Evolutionary conservation across 2,797 vertebrate genomes (phyloP), one percentile per base, ranked within the genome.

Genomic region (Hippopotamyrus pictus): DNA sequence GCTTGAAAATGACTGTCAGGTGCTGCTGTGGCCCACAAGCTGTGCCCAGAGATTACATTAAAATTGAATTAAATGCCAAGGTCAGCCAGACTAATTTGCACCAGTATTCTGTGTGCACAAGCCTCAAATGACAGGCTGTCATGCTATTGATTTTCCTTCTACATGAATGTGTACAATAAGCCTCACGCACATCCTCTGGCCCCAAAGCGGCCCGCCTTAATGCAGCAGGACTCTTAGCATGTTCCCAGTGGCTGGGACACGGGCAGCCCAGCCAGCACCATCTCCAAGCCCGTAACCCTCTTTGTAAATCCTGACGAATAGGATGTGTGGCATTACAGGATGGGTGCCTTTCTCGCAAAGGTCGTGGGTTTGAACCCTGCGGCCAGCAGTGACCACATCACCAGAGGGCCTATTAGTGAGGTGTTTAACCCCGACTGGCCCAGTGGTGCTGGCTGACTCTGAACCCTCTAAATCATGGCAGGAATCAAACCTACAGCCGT

Each of bases 31-130:
- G 69, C 33, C 33, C 33, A 0, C 69, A 73, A 73, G 69, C 69
- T 73, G 69, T 73, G 69, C 69, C 69, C 69, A 73, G 69, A 73
- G 69, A 73, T 73, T 73, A 73, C 69, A 73, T 73, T 73, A 73
- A 37, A 73, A 73, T 73, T 73, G 69, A 73, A 73, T 73, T 73
- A 73, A 73, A 73, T 37, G 69, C 29, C 69, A 73, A 73, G 69
- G 69, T 73, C 69, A 73, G 29, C 33, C 69, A 73, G 69, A 73
- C 29, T 73, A 73, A 73, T 73, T 73, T 73, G 69, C 69, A 73
- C 12, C 69, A 73, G 69, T 73, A 73, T 73, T 73, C 29, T 73
- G 14, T 73, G 69, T 73, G 29, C 29, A 37, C 29, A 73, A 73
- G 17, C 69, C 69, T 73, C 69, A 73, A 73, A 73, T 73, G 69